Percentiles rank a stretch among this genome's conserved stretches.
phyloP scores from a whole-genome alignment of 2,888 invertebrate species.

The Pollenia amentaria region DNA sequence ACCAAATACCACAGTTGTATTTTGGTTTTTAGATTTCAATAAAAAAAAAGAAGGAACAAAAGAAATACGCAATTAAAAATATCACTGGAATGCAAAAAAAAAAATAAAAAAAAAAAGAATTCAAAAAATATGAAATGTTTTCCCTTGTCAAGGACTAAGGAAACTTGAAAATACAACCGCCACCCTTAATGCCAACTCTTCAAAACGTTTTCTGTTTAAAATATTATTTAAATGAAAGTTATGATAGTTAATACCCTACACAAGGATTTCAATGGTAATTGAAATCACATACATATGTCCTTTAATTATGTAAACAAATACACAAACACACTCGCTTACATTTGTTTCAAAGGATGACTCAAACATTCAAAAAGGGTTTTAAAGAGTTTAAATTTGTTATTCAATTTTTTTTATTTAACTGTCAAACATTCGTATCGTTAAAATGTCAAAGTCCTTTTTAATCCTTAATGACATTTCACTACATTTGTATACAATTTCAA shows the following conservation, averaged over 20 bases:
- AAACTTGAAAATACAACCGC: constrained; percentile 42
- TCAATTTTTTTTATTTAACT: constrained; percentile 59
- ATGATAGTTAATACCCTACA: constrained; percentile 50
- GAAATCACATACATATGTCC: constrained; percentile 79
- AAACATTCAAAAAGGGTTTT: constrained; percentile 29
- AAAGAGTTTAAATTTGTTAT: constrained; percentile 27
- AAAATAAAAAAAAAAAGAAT: constrained; percentile 33
- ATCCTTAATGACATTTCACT: constrained; percentile 75
- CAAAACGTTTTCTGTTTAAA: not conserved
- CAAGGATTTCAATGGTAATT: constrained; percentile 3
- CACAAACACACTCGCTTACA: not conserved
- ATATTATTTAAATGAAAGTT: constrained; percentile 23
- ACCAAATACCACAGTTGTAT: constrained; percentile 67
- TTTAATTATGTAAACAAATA: constrained; percentile 77
- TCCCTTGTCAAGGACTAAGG: not conserved
- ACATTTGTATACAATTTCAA: constrained; percentile 67
- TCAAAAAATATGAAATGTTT: constrained; percentile 8
- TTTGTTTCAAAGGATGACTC: not conserved
- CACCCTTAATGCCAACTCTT: constrained; percentile 4
- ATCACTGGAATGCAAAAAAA: constrained; percentile 39
- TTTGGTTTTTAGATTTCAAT: constrained; percentile 68
- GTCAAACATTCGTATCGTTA: constrained; percentile 64
- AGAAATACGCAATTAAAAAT: constrained; percentile 23
- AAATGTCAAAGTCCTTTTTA: constrained; percentile 66
- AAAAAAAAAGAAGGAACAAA: constrained; percentile 38